A percentile compares a stretch with the other conserved stretches of the same genome.
Conservation (phyloP, 2,797 vertebrate species). For the Leptodactylus fallax region DNA sequence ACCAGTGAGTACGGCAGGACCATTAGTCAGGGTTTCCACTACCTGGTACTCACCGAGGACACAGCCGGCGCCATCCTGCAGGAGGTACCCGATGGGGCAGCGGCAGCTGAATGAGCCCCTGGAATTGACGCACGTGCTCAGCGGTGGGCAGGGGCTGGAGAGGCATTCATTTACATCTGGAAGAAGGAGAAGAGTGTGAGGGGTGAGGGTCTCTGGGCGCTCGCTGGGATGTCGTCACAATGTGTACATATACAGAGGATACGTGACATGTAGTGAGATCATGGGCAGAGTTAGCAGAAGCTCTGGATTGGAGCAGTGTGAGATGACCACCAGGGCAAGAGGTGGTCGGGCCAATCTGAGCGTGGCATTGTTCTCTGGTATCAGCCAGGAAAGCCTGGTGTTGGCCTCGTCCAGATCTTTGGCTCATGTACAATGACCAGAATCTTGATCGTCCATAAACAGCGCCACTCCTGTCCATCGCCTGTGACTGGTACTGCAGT, state of each 20-base stretch:
- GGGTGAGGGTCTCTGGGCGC: background rate
- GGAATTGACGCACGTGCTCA: constrained; percentile 85
- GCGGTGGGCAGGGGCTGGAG: constrained; percentile 81
- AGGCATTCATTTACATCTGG: constrained; percentile 90
- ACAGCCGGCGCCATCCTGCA: constrained; percentile 89
- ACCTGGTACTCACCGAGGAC: constrained; percentile 81
- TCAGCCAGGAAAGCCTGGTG: background rate
- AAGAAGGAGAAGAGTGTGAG: constrained; percentile 28
- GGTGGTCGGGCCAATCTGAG: too few species aligned
- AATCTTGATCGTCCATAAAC: background rate
- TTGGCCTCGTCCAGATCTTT: background rate
- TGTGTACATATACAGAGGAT: background rate
- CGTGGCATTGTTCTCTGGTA: background rate
- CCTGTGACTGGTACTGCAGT: background rate
- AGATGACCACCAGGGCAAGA: too few species aligned
- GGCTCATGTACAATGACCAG: too few species aligned
- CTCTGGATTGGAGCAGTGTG: too few species aligned
- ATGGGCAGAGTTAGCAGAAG: too few species aligned
- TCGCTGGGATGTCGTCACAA: background rate
- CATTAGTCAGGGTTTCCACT: too few species aligned
- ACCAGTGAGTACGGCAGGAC: too few species aligned
- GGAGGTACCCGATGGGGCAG: constrained; percentile 87
- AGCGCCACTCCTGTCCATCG: background rate
- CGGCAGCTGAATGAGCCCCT: constrained; percentile 89
- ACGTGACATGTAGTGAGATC: too few species aligned